These are phyloP conservation scores for Nothobranchius kuhntae DNA, from an alignment of 2,113 vertebrate species.

Conservation along the genomic window DNA sequence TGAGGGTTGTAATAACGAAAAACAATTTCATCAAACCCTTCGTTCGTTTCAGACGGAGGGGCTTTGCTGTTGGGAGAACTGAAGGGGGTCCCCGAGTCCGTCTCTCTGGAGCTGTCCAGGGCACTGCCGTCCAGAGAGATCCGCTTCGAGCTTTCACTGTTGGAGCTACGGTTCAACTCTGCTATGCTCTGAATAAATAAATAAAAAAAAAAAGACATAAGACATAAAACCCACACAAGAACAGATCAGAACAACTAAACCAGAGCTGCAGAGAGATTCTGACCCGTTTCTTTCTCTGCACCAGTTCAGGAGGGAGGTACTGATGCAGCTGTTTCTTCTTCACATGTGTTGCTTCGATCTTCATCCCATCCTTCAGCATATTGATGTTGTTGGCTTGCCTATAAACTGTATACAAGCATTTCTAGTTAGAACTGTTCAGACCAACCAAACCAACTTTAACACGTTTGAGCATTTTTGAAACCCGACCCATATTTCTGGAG, in stretches of 20 bases:
- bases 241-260: neutral
- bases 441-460: too few species aligned
- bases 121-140: slow-evolving; percentile 84
- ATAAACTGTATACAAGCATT: slow-evolving; percentile 83
- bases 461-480: too few species aligned
- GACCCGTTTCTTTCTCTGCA: slow-evolving; percentile 96
- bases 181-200: slow-evolving; percentile 79
- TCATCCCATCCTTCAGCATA: slow-evolving; percentile 95
- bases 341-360: slow-evolving; percentile 94
- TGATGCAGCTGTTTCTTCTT: slow-evolving; percentile 94
- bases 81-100: slow-evolving; percentile 82
- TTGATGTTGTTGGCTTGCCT: slow-evolving; percentile 95
- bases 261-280: neutral
- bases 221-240: neutral
- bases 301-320: slow-evolving; percentile 89
- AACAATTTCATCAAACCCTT: slow-evolving; percentile 74
- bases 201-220: neutral
- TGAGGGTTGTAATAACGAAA: neutral
- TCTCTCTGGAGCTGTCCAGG: slow-evolving; percentile 86
- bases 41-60: slow-evolving; percentile 73
- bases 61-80: slow-evolving; percentile 79
- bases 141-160: slow-evolving; percentile 83
- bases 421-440: neutral
- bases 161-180: slow-evolving; percentile 82
- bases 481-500: too few species aligned